Evolutionary conservation across 2,888 invertebrate genomes (phyloP), one percentile per base, ranked within the genome.

Genomic region (Oegoconia quadripuncta): DNA sequence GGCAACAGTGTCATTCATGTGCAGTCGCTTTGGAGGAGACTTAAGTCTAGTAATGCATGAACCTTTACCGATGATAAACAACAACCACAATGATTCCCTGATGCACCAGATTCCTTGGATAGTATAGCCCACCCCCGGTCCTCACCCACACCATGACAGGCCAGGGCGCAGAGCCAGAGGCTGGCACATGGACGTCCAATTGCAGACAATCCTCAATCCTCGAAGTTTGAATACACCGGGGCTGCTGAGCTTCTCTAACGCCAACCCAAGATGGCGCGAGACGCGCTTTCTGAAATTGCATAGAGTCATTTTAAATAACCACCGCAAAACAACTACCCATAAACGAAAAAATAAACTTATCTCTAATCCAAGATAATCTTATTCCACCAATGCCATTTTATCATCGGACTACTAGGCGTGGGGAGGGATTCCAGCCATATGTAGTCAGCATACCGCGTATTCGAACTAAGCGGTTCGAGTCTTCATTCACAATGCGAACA

Each of bases 181-280:
- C 67, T 18, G 92, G 92, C 3, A 88, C 83, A 60, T 91, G 90
- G 3, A 93, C 90, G 50, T 92, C 93, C 36, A 93, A 67, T 47
- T 89, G 89, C 1, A 93, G 76, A 52, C 93, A 93, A 47, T 92
- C 91, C 45, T 91, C 91, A 33, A 28, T 83, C 64, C 50, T 34
- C 0, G 76, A 74, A 5, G 56, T 48, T 4, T 53, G 2, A 0
- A 71, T 56, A 44, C 83, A 82, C 5, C 59, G 58, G 1, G 61
- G 39, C 11, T 59, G 61, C 11, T 45, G 58, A 0, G 76, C 52
- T 28, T 80, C 74, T 17, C 79, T 57, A 0, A 73, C 48, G 2
- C 65, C 73, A 1, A 54, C 30, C 86, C 86, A 86, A 1, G 58
- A 46, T 0, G 84, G 84, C 1, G 86, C 82, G 9, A 76, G 40